Base-by-base conservation (phyloP, 2,888 invertebrate genomes). In the Steinernema scapterisci region DNA sequence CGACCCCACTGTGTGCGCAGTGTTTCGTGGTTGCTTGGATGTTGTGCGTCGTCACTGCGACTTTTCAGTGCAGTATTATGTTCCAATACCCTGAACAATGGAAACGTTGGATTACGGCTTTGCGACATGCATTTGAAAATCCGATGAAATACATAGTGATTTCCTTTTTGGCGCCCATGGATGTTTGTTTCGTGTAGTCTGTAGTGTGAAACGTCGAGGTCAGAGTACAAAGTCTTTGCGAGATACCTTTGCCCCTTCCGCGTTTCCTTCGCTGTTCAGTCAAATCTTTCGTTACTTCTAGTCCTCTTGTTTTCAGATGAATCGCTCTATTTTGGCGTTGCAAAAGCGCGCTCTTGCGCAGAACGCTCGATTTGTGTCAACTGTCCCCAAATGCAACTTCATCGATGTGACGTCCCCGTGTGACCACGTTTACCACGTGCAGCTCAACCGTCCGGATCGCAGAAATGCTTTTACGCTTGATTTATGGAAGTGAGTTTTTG, bases 361-460 rank as follows among this genome's bases (percentile, higher is more conserved):
- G 27, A n/a, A 7, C 27, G 7, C 11, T 6, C 72, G 74, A 23
- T 46, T 46, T 16, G 13, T 76, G 7, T 72, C 76, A 6, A 71
- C 76, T 21, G 38, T 76, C 7, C 72, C 78, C 27, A 46, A 54
- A 19, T 78, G 63, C 44, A 73, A 78, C 73, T 46, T 52, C 48
- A n/a, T 79, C 23, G 54, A 77, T 27, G 72, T 79, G 9, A 51
- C 31, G 19, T 70, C 80, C 27, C 56, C 72, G 5, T 48, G 87
- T 5, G 88, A 88, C 46, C 84, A 79, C 85, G 89, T 89, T 11
- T 84, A 84, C 27, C 87, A 95, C 88, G 95, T 97, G 0, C 92
- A 95, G 87, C 88, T 97, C 0, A 94, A 95, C 87, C 91, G 96
- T 74, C 95, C 96, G 0, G 91, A 93, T n/a, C 93, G 93, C 88